These are phyloP conservation scores for Mormoops blainvillei DNA, from an alignment of 2,113 vertebrate species.

Conservation along the genomic window DNA sequence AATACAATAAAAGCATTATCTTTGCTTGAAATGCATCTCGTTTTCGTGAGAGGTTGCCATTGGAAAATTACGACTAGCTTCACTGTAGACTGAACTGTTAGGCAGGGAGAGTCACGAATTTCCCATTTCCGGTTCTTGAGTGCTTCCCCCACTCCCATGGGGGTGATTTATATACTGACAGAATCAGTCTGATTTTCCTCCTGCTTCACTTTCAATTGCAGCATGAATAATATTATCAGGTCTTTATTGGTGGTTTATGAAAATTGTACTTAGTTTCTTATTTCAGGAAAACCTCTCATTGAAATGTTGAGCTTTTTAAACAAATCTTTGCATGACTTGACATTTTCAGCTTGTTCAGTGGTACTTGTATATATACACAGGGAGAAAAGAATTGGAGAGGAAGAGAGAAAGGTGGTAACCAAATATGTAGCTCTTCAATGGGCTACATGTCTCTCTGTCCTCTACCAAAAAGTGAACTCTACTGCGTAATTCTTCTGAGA, in stretches of 20 bases:
- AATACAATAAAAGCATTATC: background rate
- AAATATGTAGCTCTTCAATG: background rate
- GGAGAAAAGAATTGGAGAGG: background rate
- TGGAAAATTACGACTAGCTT: slow-evolving; percentile 37
- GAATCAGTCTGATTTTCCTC: slow-evolving; percentile 30
- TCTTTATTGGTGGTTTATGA: slow-evolving; percentile 20
- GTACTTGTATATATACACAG: background rate
- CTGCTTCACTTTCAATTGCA: slow-evolving; percentile 42
- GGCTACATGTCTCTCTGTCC: background rate
- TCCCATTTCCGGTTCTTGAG: slow-evolving; percentile 30
- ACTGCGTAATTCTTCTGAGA: background rate
- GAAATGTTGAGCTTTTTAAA: slow-evolving; percentile 36
- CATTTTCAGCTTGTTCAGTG: background rate
- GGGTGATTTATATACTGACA: background rate
- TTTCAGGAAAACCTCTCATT: slow-evolving; percentile 1
- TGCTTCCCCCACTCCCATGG: background rate
- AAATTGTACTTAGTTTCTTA: slow-evolving; percentile 27
- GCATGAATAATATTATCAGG: slow-evolving; percentile 24
- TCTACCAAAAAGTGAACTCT: background rate
- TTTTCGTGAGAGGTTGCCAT: slow-evolving; percentile 36
- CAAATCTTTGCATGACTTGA: background rate
- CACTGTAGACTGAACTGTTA: background rate
- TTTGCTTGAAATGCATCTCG: slow-evolving; percentile 13
- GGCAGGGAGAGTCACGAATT: slow-evolving; percentile 57
- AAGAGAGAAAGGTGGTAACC: background rate